phyloP scores from a whole-genome alignment of 2,888 invertebrate genomes.

The Hypena proboscidalis region DNA sequence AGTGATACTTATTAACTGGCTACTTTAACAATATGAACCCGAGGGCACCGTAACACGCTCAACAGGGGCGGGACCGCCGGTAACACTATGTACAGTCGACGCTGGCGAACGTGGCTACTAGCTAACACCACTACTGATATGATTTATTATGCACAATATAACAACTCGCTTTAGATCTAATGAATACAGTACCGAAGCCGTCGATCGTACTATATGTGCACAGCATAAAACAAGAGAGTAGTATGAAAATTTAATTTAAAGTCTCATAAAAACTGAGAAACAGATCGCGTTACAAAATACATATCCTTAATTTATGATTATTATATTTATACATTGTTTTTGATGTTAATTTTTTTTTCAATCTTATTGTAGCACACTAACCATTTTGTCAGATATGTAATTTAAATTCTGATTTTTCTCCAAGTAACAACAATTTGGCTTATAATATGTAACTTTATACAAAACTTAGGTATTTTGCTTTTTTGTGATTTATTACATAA shows the following conservation, averaged over 20 bases:
- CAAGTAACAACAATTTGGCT: slow-evolving; percentile 82
- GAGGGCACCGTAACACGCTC: slow-evolving; percentile 68
- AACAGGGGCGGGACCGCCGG: slow-evolving; percentile 59
- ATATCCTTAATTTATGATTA: slow-evolving; percentile 83
- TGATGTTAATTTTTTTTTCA: slow-evolving; percentile 76
- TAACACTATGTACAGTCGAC: slow-evolving; percentile 71
- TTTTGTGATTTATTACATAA: slow-evolving; percentile 59
- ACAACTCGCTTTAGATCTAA: slow-evolving; percentile 72
- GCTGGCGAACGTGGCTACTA: slow-evolving; percentile 46
- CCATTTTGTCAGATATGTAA: slow-evolving; percentile 85
- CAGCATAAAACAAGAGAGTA: slow-evolving; percentile 75
- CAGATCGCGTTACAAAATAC: slow-evolving; percentile 83
- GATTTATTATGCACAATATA: slow-evolving; percentile 75
- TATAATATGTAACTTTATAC: slow-evolving; percentile 70
- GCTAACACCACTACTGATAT: slow-evolving; percentile 67
- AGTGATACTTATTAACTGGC: slow-evolving; percentile 81
- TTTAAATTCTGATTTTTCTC: slow-evolving; percentile 85
- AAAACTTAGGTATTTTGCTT: slow-evolving; percentile 64
- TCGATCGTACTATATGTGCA: slow-evolving; percentile 76
- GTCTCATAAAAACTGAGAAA: slow-evolving; percentile 82
- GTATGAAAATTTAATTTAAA: slow-evolving; percentile 70
- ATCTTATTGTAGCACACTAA: slow-evolving; percentile 85
- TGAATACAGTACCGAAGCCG: slow-evolving; percentile 70
- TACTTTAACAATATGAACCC: slow-evolving; percentile 81
- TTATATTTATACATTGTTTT: slow-evolving; percentile 81